A percentile compares a stretch with the other conserved stretches of the same genome.
phyloP scores from a whole-genome alignment of 2,113 vertebrate species.

The Leptocoma aspasia region DNA sequence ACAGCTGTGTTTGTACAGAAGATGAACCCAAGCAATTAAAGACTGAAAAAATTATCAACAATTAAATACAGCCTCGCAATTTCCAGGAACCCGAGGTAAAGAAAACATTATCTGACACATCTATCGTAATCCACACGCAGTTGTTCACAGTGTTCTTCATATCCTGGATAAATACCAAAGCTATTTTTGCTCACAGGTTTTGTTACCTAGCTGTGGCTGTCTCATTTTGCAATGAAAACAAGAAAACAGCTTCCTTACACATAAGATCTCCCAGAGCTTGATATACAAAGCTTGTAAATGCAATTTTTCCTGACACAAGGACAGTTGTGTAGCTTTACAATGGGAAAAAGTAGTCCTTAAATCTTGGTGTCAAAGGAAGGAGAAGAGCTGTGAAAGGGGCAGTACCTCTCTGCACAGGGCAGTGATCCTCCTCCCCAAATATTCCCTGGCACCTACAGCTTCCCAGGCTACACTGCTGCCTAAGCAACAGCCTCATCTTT shows the following conservation, averaged over 20 bases:
- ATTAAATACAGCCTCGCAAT: not conserved
- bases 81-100: not conserved
- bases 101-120: not conserved
- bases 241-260: not conserved
- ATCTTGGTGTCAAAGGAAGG: not conserved
- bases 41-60: not conserved
- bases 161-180: not conserved
- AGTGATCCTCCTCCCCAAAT: not conserved
- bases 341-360: not conserved
- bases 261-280: not conserved
- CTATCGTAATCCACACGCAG: not conserved
- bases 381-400: not conserved
- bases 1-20: not conserved
- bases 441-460: not conserved
- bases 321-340: not conserved
- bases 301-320: not conserved
- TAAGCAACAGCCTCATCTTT: not conserved
- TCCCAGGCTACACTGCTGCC: accelerated
- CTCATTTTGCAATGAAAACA: not conserved
- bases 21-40: not conserved
- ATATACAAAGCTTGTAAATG: not conserved
- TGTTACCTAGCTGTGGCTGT: not conserved
- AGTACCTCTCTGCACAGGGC: not conserved
- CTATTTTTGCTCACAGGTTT: not conserved
- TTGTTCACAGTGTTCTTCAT: not conserved